A percentile compares a stretch with the other conserved stretches of the same genome.
Evolutionary conservation across 2,113 vertebrate species (phyloP).

Genomic region (Microcebus lehilahytsara): DNA sequence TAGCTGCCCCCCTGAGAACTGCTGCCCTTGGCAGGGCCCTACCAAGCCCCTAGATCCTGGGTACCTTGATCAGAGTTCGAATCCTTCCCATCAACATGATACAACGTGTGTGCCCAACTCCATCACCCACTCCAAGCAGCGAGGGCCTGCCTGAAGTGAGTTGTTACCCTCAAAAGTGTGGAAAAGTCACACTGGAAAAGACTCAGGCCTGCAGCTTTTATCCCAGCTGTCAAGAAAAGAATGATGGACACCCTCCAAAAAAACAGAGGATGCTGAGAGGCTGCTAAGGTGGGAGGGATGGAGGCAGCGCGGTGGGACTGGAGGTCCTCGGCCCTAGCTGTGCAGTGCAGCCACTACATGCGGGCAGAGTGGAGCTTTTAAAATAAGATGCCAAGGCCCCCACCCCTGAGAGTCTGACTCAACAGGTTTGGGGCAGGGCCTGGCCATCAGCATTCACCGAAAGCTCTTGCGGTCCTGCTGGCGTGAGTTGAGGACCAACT

Average conservation of each 20-base stretch:
- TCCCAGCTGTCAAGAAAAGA: not conserved
- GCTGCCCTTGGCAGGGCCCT: no score
- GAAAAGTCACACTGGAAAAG: not conserved
- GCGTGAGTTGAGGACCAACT: fast-evolving
- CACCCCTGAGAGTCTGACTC: not conserved
- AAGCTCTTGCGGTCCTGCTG: not conserved
- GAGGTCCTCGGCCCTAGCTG: not conserved
- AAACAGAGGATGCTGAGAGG: not conserved
- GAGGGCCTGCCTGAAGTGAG: no score
- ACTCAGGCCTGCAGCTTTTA: no score
- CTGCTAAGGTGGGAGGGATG: not conserved
- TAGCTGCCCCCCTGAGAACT: no score
- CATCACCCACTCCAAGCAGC: no score
- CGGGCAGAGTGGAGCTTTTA: not conserved
- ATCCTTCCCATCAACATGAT: no score
- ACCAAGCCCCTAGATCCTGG: no score
- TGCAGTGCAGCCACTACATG: not conserved
- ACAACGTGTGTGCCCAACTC: no score
- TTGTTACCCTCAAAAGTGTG: no score
- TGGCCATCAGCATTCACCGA: not conserved
- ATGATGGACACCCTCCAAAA: not conserved
- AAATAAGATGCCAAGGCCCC: not conserved
- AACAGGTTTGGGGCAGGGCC: not conserved
- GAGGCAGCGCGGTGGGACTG: not conserved
- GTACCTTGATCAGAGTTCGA: no score